Evolutionary conservation across 2,113 vertebrate genomes (phyloP).

Genomic region (Callospermophilus lateralis): DNA sequence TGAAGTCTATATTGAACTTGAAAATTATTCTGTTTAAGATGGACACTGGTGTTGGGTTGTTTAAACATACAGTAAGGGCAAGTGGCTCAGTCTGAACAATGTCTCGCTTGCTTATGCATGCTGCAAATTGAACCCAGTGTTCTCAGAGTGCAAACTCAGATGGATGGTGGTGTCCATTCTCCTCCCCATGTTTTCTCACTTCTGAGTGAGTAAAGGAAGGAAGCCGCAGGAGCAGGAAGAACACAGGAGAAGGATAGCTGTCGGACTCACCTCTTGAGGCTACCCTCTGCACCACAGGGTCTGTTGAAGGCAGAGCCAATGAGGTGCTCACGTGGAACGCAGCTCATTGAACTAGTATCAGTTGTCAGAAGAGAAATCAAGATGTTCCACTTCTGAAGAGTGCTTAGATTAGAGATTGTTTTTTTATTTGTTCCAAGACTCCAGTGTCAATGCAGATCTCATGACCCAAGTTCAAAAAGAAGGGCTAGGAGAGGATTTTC

Average conservation of each 20-base stretch:
- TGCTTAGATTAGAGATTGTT: neutral
- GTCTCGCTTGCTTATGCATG: neutral
- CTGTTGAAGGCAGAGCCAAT: neutral
- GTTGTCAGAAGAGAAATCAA: neutral
- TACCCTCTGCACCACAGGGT: too few relatives aligned
- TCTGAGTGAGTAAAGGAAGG: neutral
- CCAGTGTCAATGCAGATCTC: neutral
- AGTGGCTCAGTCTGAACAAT: neutral
- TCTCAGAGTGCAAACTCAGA: neutral
- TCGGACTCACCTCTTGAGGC: neutral
- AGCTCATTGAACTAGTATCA: neutral
- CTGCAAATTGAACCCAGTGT: neutral
- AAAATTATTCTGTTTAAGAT: neutral
- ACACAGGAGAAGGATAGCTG: neutral
- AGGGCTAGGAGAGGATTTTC: neutral
- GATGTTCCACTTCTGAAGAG: neutral
- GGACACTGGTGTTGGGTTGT: neutral
- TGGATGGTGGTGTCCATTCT: too few relatives aligned
- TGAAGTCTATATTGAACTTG: neutral
- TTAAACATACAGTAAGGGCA: slow-evolving; percentile 7
- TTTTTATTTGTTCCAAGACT: neutral
- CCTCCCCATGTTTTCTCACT: neutral
- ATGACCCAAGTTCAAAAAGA: neutral
- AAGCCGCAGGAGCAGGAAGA: neutral
- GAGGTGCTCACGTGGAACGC: neutral